Base-by-base conservation (phyloP, 2,888 invertebrate genomes). In the Melipona beecheii region DNA sequence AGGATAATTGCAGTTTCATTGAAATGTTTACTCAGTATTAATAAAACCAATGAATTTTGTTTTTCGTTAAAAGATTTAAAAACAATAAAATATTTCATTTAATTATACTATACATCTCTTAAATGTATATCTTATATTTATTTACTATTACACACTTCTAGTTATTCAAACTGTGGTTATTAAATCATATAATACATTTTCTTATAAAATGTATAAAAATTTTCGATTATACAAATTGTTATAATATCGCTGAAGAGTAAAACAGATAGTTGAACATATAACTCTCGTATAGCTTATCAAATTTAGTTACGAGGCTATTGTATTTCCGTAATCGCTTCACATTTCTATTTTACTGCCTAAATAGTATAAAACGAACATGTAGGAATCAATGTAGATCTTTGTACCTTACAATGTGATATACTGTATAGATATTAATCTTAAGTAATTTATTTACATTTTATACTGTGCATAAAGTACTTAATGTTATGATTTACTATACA, bases 331-430 rank as follows among this genome's bases (percentile, higher is more conserved):
- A 69, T 75, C 56, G 54, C 65, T 70, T 76, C 54, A 58, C 15
- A 75, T 76, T 84, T 79, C 70, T 72, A 62, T n/a, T 73, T 75
- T 71, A 84, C 56, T 84, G 31, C 71, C 66, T 75, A 72, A 78
- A 75, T 78, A 84, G 64, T 75, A 64, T 78, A 70, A 78, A 78
- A 69, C 68, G 50, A 60, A 54, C 84, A 83, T 71, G 31, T 71
- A 83, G 66, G 66, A 72, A 80, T 80, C 60, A 62, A n/a, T 76
- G 58, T 78, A 82, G 78, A 72, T 54, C 69, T 89, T 68, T 75
- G 82, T 85, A 85, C 78, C 68, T 79, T 77, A 75, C 31, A 79
- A 84, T 83, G 73, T 76, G 69, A 87, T 85, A 83, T 81, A 87
- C 68, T 75, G 77, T 76, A 69, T 83, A 85, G 77, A 62, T 77